Conservation (phyloP, 2,888 invertebrate species). For the Scaptomyza cyrtandrae region DNA sequence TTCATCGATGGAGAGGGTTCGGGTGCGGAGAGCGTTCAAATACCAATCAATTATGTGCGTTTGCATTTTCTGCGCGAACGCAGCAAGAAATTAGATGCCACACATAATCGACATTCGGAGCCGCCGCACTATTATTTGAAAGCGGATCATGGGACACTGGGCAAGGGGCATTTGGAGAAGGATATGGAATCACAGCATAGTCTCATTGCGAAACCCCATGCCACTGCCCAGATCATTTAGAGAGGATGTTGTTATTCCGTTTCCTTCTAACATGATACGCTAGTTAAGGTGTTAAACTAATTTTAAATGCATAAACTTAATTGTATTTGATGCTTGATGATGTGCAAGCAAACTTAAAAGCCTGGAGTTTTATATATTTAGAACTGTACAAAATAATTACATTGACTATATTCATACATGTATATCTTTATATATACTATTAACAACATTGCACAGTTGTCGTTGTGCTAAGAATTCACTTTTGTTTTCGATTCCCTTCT, state of each 20-base stretch:
- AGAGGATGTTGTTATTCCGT: conserved; percentile 7
- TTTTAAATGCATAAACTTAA: conserved; percentile 63
- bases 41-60: conserved; percentile 93
- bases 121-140: conserved; percentile 65
- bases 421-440: neutral
- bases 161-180: conserved; percentile 51
- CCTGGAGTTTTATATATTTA: conserved; percentile 29
- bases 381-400: conserved; percentile 47
- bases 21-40: conserved; percentile 92
- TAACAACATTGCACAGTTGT: neutral
- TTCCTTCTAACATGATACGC: conserved; percentile 16
- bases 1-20: conserved; percentile 94
- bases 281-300: conserved; percentile 59
- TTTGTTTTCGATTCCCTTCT: conserved; percentile 39
- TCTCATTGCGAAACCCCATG: conserved; percentile 73
- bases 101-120: conserved; percentile 32
- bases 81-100: conserved; percentile 85
- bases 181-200: conserved; percentile 77
- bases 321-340: conserved; percentile 36
- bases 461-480: conserved; percentile 13
- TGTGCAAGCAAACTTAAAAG: conserved; percentile 51
- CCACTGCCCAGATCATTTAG: conserved; percentile 68
- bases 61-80: conserved; percentile 90
- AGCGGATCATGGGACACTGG: conserved; percentile 53
- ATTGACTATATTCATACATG: conserved; percentile 12